Base-by-base conservation (phyloP, 2,888 invertebrate genomes). In the Sphinx pinastri region DNA sequence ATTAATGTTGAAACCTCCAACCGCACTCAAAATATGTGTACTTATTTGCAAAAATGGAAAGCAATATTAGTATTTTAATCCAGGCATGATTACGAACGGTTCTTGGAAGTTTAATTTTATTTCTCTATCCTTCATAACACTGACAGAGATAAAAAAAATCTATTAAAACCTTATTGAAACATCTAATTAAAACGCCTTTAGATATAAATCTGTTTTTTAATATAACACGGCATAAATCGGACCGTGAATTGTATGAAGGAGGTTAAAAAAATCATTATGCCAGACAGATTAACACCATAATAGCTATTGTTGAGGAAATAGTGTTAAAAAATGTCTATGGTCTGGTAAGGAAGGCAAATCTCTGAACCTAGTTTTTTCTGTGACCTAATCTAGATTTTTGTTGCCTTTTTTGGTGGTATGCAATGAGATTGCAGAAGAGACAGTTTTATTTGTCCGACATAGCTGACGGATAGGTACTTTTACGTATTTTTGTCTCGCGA, bases 321-420 rank as follows among this genome's bases (percentile, higher is more conserved):
- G n/a, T 47, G 63, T 47, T 12, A 63, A 63, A 63, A 49, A 45
- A 63, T 45, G 13, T 16, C 47, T 12, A 45, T 19, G 49, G 47
- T 63, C 13, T 7, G 49, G 19, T 19, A 8, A 49, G 63, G 49
- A 63, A 63, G 63, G 47, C 47, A 63, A 49, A 63, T 63, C 19
- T 63, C 19, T 7, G 19, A 19, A 63, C 60, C 47, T 19, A 16
- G 49, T 63, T 63, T 63, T 63, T 63, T 16, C 19, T n/a, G 19
- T 63, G 63, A 49, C 63, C 63, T 63, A 63, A 49, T 63, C 63
- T 63, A 63, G 63, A 49, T 63, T 49, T 63, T 63, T 60, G 60
- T 60, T 10, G 63, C 13, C 6, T 58, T 58, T 63, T 49, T 10
- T 47, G 16, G 60, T 19, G 13, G 13, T 7, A 38, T 38, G 38